Evolutionary conservation across 2,113 vertebrate genomes (phyloP).

Genomic region (Xerus inauris): DNA sequence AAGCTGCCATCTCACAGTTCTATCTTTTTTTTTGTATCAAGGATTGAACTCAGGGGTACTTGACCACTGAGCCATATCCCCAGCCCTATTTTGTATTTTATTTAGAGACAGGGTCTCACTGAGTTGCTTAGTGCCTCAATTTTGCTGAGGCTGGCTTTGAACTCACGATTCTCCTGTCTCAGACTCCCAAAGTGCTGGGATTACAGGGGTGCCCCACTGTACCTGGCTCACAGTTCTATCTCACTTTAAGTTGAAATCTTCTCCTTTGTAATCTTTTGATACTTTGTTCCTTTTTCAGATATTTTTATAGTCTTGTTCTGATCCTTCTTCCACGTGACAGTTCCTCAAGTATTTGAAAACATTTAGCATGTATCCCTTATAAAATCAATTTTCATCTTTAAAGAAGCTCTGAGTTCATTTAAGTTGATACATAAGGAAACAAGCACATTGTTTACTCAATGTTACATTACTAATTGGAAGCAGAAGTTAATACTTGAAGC

Average conservation of each 20-base stretch:
- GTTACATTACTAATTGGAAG: background rate
- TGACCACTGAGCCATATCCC: too few species aligned
- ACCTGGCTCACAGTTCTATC: background rate
- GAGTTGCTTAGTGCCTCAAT: too few species aligned
- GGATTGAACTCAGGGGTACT: too few species aligned
- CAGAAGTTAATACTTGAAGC: background rate
- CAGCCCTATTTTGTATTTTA: too few species aligned
- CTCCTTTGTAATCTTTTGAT: background rate
- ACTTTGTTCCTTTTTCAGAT: background rate
- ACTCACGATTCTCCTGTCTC: too few species aligned
- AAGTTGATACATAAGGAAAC: background rate
- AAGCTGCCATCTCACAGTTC: background rate
- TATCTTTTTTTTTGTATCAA: too few species aligned
- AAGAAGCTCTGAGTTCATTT: slow-evolving; percentile 7
- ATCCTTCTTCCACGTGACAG: background rate
- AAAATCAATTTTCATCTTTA: slow-evolving; percentile 42
- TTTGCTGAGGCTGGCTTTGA: too few species aligned
- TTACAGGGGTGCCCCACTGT: too few species aligned
- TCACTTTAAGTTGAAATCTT: background rate
- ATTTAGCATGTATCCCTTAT: background rate
- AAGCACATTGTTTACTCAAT: slow-evolving; percentile 24
- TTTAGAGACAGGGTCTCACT: too few species aligned
- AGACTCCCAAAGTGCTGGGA: too few species aligned
- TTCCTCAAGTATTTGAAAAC: slow-evolving; percentile 6
- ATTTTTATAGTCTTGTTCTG: background rate